Evolutionary conservation across 2,797 vertebrate species (phyloP).

Genomic region (Peromyscus aztecus): DNA sequence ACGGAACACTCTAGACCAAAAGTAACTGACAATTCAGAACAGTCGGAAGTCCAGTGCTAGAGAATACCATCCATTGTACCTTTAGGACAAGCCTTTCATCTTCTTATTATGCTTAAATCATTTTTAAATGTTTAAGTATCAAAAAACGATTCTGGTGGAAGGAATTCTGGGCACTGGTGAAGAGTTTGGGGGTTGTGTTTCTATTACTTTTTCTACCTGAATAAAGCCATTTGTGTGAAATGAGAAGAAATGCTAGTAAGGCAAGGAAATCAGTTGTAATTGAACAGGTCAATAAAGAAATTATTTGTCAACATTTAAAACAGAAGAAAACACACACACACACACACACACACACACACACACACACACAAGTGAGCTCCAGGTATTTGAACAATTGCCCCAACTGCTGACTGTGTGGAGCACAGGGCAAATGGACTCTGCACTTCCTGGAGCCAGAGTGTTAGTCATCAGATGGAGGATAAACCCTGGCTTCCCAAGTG

Average conservation of each 20-base stretch:
- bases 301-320: constrained; percentile 46
- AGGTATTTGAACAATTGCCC: background rate
- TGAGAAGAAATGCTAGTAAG: constrained; percentile 28
- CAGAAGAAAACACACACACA: background rate
- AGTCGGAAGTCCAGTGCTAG: background rate
- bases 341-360: background rate
- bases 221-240: constrained; percentile 44
- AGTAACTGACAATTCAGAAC: background rate
- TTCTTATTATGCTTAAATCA: constrained; percentile 15
- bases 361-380: background rate
- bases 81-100: constrained; percentile 22
- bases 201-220: background rate
- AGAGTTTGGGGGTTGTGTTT: background rate
- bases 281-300: constrained; percentile 59
- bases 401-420: background rate
- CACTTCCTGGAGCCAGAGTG: background rate
- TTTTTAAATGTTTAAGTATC: constrained; percentile 23
- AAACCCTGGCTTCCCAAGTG: constrained; percentile 22
- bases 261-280: constrained; percentile 58
- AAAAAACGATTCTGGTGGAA: constrained; percentile 35
- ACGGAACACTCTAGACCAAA: background rate
- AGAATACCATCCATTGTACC: background rate
- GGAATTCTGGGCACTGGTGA: constrained; percentile 22
- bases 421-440: background rate
- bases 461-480: constrained; percentile 35